These are phyloP conservation scores for Anolis apletophallus DNA, from an alignment of 2,797 vertebrate genomes.

Conservation along the genomic window DNA sequence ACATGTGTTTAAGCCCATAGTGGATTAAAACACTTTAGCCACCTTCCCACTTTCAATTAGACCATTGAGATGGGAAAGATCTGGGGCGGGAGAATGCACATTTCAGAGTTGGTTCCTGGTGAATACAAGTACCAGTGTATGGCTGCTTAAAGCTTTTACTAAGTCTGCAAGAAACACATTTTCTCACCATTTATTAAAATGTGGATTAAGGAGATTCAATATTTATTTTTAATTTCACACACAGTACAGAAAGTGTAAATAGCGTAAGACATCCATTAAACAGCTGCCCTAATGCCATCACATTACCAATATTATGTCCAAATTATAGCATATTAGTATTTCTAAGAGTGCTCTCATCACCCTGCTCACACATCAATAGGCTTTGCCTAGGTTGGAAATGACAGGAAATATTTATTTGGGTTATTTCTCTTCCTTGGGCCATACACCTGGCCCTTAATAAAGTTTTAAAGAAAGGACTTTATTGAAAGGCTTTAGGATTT, in stretches of 20 bases:
- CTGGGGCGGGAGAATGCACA: background rate
- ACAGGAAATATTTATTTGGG: background rate
- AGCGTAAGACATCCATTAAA: conserved; percentile 50
- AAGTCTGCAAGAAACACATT: conserved; percentile 2
- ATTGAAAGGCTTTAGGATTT: background rate
- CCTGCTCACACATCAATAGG: background rate
- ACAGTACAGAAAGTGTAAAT: conserved; percentile 13
- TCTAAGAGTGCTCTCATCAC: background rate
- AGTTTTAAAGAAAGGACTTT: background rate
- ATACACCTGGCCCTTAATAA: background rate
- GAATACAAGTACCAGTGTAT: conserved; percentile 44
- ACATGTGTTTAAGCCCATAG: background rate
- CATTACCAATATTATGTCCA: conserved; percentile 45
- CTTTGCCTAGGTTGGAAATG: conserved; percentile 8
- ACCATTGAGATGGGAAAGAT: conserved; percentile 16
- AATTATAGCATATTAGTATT: conserved; percentile 27
- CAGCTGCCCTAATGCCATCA: conserved; percentile 52
- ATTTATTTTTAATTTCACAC: conserved; percentile 58
- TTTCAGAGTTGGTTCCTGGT: conserved; percentile 15
- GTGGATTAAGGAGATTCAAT: conserved; percentile 57
- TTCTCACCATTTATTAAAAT: conserved; percentile 53
- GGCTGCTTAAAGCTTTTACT: conserved; percentile 33
- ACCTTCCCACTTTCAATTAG: background rate
- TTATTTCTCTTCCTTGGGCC: background rate
- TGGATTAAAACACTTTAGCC: conserved; percentile 9